Evolutionary conservation across 92 coral and sea anemone species (phyloP).

Genomic region (Isaurus tuberculatus): DNA sequence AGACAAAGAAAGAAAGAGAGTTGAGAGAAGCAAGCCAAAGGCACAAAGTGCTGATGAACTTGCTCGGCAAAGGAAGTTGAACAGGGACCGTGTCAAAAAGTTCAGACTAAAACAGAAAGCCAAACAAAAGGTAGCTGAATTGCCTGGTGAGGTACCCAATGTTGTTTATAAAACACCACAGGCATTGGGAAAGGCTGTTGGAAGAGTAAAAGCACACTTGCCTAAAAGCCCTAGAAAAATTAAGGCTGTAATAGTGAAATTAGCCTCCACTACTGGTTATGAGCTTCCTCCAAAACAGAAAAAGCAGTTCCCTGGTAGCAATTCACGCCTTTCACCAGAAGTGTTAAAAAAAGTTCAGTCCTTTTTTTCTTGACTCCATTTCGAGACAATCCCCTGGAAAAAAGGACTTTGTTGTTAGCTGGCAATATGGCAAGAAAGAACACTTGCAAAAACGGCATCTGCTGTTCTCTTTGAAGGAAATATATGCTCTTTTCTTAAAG

Average conservation of each 20-base stretch:
- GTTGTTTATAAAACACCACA: conserved; percentile 55
- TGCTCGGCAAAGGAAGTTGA: conserved; percentile 40
- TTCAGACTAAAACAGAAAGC: conserved; percentile 45
- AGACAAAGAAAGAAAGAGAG: conserved; percentile 61
- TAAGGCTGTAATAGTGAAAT: conserved; percentile 23
- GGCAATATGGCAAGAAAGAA: conserved; percentile 59
- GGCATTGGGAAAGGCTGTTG: conserved; percentile 67
- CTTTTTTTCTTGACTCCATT: conserved; percentile 50
- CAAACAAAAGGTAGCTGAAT: conserved; percentile 37
- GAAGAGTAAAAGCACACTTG: conserved; percentile 66
- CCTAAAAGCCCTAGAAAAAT: conserved; percentile 76
- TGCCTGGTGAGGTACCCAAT: conserved; percentile 10
- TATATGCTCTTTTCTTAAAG: conserved; percentile 60
- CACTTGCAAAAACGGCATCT: conserved; percentile 62
- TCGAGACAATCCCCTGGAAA: conserved; percentile 62
- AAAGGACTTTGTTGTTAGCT: conserved; percentile 58
- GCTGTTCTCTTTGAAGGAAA: conserved; percentile 63
- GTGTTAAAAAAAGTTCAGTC: conserved; percentile 46
- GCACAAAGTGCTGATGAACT: conserved; percentile 44
- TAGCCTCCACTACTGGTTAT: conserved; percentile 55
- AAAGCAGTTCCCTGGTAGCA: conserved; percentile 29
- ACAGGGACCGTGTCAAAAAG: conserved; percentile 45
- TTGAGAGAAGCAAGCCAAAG: conserved; percentile 63
- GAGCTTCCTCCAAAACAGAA: conserved; percentile 27
- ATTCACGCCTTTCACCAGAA: conserved; percentile 47